Conservation (phyloP, 2,113 vertebrate species). For the Myanophis thanlyinensis region DNA sequence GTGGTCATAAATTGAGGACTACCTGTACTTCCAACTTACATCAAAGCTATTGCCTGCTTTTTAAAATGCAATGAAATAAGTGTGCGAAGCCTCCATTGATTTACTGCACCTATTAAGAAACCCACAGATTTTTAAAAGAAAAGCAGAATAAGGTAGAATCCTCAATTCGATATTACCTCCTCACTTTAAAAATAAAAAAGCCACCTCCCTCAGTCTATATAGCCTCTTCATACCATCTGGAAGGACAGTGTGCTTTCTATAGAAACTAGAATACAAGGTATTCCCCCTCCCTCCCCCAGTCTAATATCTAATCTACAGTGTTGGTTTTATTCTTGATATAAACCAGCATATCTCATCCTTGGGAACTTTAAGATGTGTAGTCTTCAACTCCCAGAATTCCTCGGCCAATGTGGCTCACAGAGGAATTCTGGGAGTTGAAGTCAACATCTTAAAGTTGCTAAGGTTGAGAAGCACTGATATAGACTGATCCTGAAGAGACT, state of each 20-base stretch:
- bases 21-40: background rate
- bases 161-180: background rate
- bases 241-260: background rate
- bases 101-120: background rate
- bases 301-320: background rate
- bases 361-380: background rate
- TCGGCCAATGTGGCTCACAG: background rate
- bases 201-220: background rate
- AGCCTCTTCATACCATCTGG: background rate
- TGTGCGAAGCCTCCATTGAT: background rate
- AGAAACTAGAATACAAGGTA: background rate
- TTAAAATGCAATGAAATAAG: background rate
- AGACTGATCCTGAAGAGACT: background rate
- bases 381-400: background rate
- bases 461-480: background rate
- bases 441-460: background rate
- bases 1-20: too few relatives aligned
- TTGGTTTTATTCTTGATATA: background rate
- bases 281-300: background rate
- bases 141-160: background rate
- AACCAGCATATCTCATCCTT: background rate
- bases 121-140: background rate
- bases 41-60: background rate
- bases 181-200: background rate
- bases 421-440: background rate